A percentile compares a stretch with the other conserved stretches of the same genome.
Conservation (phyloP, 2,113 vertebrate genomes). For the Trichomycterus rosablanca region DNA sequence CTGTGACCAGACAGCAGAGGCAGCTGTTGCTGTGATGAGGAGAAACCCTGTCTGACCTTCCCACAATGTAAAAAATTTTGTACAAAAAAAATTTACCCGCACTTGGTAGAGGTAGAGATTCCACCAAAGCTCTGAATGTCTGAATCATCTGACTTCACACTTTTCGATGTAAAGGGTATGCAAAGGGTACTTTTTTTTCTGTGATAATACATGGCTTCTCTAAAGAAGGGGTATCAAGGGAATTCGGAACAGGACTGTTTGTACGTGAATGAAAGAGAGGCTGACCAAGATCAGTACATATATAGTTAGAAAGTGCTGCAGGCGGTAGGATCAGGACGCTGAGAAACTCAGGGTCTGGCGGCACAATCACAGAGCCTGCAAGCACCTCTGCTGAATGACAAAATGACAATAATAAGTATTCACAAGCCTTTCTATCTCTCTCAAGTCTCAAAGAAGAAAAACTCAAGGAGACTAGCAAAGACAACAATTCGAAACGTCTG, state of each 20-base stretch:
- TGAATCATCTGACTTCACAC: too few species aligned
- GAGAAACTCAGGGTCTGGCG: conserved; percentile 51
- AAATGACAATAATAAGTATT: conserved; percentile 29
- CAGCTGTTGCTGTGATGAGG: too few species aligned
- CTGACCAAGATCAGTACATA: conserved; percentile 69
- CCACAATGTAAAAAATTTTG: too few species aligned
- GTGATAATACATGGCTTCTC: conserved; percentile 7
- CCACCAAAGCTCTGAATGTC: too few species aligned
- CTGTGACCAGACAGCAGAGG: too few species aligned
- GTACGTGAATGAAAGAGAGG: conserved; percentile 8
- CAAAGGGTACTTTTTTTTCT: too few species aligned
- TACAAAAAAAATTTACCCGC: too few species aligned
- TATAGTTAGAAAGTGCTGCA: conserved; percentile 63
- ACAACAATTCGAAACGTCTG: not conserved
- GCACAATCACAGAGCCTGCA: conserved; percentile 55
- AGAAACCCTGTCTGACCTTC: too few species aligned
- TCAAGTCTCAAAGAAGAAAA: not conserved
- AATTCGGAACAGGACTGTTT: conserved; percentile 4
- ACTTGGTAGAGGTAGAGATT: too few species aligned
- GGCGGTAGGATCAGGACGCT: conserved; percentile 54
- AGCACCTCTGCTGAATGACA: conserved; percentile 57
- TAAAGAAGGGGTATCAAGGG: conserved; percentile 1
- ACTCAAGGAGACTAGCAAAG: not conserved
- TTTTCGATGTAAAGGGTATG: too few species aligned
- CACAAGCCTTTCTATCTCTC: not conserved